phyloP scores from a whole-genome alignment of 2,888 invertebrate species.

The Bruchidius siliquastri region DNA sequence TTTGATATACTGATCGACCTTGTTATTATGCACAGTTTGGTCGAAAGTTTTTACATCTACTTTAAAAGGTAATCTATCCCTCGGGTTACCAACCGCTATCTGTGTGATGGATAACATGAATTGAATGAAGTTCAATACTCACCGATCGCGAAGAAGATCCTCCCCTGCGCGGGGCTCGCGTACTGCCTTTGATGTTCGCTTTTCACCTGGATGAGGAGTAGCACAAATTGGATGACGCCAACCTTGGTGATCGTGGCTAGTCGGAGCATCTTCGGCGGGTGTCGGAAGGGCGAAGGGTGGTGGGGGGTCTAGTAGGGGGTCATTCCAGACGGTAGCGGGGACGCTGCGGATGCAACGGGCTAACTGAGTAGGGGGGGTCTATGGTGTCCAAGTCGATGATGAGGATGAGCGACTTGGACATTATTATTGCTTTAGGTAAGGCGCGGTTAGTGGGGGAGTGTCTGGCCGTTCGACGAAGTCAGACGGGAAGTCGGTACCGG shows the following conservation, averaged over 20 bases:
- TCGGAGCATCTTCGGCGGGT: constrained; percentile 33
- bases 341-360: not conserved
- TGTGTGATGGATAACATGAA: too few relatives aligned
- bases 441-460: not conserved
- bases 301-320: constrained; percentile 21
- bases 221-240: constrained; percentile 33
- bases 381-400: constrained; percentile 46
- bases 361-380: constrained; percentile 6
- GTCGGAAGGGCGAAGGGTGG: constrained; percentile 12
- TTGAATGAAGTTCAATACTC: too few relatives aligned
- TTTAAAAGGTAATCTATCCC: too few relatives aligned
- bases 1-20: too few relatives aligned
- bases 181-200: constrained; percentile 23
- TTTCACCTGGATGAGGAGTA: constrained; percentile 31
- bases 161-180: constrained; percentile 26
- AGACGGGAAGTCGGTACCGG: not conserved
- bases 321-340: constrained; percentile 21
- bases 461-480: not conserved
- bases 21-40: too few relatives aligned
- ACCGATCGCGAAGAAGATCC: constrained; percentile 56
- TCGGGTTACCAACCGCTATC: too few relatives aligned
- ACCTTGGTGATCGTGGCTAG: constrained; percentile 31
- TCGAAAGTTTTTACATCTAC: too few relatives aligned
- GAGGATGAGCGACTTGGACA: constrained; percentile 44
- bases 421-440: constrained; percentile 23